Percentiles rank a stretch among this genome's conserved stretches.
Conservation (phyloP, 2,888 invertebrate genomes). For the Oxycera nigricornis region DNA sequence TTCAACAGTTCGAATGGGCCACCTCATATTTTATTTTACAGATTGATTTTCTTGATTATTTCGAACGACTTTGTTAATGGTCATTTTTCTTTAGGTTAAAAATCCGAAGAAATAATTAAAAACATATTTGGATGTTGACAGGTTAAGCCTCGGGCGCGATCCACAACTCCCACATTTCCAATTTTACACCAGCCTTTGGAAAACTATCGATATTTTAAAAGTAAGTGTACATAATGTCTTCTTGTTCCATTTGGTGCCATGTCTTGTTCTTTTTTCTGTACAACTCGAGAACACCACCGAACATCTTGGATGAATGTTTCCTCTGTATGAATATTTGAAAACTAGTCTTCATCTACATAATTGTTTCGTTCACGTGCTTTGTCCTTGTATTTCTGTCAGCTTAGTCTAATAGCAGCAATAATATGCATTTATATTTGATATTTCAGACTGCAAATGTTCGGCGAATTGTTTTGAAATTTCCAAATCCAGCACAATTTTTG, state of each 20-base stretch:
- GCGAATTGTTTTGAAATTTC: constrained; percentile 9
- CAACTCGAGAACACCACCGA: too few relatives aligned
- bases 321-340: too few relatives aligned
- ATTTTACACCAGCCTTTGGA: constrained; percentile 68
- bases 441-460: constrained; percentile 12
- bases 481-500: not conserved
- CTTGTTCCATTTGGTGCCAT: too few relatives aligned
- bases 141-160: constrained; percentile 75
- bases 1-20: too few relatives aligned
- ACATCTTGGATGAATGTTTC: too few relatives aligned
- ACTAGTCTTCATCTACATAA: too few relatives aligned
- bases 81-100: constrained; percentile 57
- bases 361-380: too few relatives aligned
- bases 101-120: constrained; percentile 60
- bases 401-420: too few relatives aligned
- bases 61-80: constrained; percentile 47
- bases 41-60: constrained; percentile 45
- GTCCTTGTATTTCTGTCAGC: too few relatives aligned
- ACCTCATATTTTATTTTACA: constrained; percentile 24
- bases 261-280: too few relatives aligned
- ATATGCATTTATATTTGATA: not conserved
- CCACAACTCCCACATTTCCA: constrained; percentile 72
- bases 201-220: constrained; percentile 65
- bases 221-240: constrained; percentile 58
- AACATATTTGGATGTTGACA: constrained; percentile 54